Evolutionary conservation across 1,140 invertebrate species (phyloP).

Genomic region (Asobara japonica): DNA sequence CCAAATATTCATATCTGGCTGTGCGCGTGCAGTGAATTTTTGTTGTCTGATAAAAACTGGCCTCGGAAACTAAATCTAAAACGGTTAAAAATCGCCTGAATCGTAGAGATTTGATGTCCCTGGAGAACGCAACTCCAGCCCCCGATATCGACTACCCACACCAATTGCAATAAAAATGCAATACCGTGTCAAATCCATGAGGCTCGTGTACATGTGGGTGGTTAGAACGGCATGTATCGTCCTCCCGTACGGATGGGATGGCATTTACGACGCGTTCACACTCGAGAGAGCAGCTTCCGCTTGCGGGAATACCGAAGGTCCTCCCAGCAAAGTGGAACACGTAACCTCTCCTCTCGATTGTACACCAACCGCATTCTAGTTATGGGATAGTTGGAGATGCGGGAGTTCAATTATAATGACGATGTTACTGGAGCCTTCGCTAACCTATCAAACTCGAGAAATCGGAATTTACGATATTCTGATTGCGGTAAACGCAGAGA

Average conservation of each 20-base stretch:
- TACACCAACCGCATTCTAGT: conserved; percentile 6
- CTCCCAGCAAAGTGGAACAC: conserved; percentile 4
- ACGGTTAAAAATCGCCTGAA: too few species aligned
- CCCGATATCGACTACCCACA: too few species aligned
- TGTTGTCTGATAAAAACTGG: too few species aligned
- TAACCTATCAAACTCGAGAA: neutral
- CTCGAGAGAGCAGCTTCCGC: conserved; percentile 8
- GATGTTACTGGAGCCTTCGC: neutral
- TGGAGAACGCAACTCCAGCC: too few species aligned
- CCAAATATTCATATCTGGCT: too few species aligned
- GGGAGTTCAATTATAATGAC: neutral
- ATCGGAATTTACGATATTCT: too few species aligned
- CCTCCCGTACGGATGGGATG: neutral
- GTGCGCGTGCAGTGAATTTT: too few species aligned
- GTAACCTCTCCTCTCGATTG: conserved; percentile 8
- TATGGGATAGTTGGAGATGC: neutral
- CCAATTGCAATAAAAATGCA: too few species aligned
- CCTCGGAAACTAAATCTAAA: too few species aligned
- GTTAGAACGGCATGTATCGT: neutral
- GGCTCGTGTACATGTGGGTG: neutral
- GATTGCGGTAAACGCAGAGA: too few species aligned
- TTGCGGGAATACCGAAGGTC: conserved; percentile 10
- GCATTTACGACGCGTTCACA: conserved; percentile 10
- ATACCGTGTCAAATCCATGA: neutral
- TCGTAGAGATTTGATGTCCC: too few species aligned